These are phyloP conservation scores for Phyllotis vaccarum DNA, from an alignment of 2,797 vertebrate species.

Conservation along the genomic window DNA sequence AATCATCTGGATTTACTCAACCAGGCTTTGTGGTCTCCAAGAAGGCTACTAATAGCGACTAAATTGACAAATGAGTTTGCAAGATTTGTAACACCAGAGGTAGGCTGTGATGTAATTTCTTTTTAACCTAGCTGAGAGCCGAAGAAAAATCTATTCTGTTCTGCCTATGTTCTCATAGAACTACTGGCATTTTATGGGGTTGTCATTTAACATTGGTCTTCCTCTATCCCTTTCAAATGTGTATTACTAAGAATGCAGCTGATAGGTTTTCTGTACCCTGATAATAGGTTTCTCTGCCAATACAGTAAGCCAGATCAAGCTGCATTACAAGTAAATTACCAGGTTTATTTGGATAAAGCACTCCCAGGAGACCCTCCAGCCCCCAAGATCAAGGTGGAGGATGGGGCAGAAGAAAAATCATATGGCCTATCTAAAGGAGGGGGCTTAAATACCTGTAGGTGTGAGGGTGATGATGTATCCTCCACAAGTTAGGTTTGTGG, in stretches of 20 bases:
- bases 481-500: too few species aligned
- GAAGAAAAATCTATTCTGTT: conserved; percentile 23
- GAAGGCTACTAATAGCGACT: conserved; percentile 47
- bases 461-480: too few species aligned
- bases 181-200: neutral
- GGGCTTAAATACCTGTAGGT: too few species aligned
- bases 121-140: conserved; percentile 52
- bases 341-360: too few species aligned
- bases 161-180: conserved; percentile 25
- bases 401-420: too few species aligned
- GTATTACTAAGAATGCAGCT: neutral
- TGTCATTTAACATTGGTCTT: conserved; percentile 36
- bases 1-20: conserved; percentile 36
- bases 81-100: conserved; percentile 63
- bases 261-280: too few species aligned
- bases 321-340: too few species aligned
- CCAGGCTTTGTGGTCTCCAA: conserved; percentile 49
- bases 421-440: too few species aligned
- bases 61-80: conserved; percentile 66
- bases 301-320: too few species aligned
- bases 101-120: conserved; percentile 56
- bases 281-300: too few species aligned
- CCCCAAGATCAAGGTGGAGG: too few species aligned
- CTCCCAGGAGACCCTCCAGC: too few species aligned
- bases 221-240: neutral